Base-by-base conservation (phyloP, 2,797 vertebrate genomes). In the Danionella dracula region DNA sequence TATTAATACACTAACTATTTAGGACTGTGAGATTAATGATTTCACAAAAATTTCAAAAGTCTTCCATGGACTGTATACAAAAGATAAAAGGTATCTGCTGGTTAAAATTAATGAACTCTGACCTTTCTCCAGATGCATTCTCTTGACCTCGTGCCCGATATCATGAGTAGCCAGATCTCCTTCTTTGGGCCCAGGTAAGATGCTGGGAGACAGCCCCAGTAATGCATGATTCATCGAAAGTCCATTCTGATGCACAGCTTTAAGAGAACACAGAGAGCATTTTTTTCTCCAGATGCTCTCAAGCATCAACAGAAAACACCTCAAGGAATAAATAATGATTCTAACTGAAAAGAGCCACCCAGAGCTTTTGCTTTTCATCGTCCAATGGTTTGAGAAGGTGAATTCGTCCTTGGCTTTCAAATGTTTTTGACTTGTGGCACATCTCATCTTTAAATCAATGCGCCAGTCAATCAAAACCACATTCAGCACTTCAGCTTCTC, bases 111-210 rank as follows among this genome's bases (percentile, higher is more conserved):
- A 34, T 60, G 13, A 35, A 13, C 4, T 61, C 76, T 91, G 87
- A 97, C 96, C 96, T 97, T 99, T 99, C 73, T 98, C 96, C 69
- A 90, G 77, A 77, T 98, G 95, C 85, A 97, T 93, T 86, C 97
- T 92, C 88, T 99, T 99, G 9, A 81, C 82, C 73, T 99, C 96
- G 23, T 96, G 96, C 67, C 91, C 93, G 77, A 95, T 92, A 59
- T 99, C 96, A 59, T 97, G 96, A 73, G 90, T 90, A 81, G 97
- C 97, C 81, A 99, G 86, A 85, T 99, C 97, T 46, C 97, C 97
- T 75, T 99, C 97, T 82, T 96, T 98, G 42, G 96, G 95, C 35
- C 97, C 96, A 4, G 95, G 97, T 13, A 91, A 84, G 11, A 99
- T 90, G 73, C 92, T 99, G 73, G 96, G 96, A 76, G 96, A 98